Percentiles rank a stretch among this genome's conserved stretches.
Evolutionary conservation across 2,888 invertebrate genomes (phyloP).

Genomic region (Suillia variegata): DNA sequence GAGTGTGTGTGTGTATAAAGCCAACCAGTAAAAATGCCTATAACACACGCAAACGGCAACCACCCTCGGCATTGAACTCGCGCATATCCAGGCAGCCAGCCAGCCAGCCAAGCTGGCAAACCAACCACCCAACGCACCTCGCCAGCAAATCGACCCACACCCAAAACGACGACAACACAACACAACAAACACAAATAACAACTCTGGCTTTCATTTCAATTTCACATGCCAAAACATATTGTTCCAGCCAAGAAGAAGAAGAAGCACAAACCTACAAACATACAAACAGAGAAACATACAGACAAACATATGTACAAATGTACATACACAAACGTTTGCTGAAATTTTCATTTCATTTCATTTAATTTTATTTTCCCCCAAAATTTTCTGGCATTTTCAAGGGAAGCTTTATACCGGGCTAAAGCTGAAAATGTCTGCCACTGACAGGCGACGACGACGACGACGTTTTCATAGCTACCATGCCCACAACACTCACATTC

Average conservation of each 20-base stretch:
- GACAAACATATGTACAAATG: too few relatives aligned
- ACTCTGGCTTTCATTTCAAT: conserved; percentile 5
- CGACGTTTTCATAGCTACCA: too few relatives aligned
- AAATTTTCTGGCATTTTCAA: too few relatives aligned
- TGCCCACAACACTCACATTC: too few relatives aligned
- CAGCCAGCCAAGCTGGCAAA: conserved; percentile 4
- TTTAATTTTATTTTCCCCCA: too few relatives aligned
- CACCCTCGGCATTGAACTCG: conserved; percentile 26
- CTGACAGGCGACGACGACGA: too few relatives aligned
- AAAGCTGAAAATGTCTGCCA: too few relatives aligned
- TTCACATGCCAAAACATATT: conserved; percentile 6
- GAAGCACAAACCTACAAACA: neutral
- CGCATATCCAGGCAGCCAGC: conserved; percentile 28
- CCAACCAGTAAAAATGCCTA: neutral
- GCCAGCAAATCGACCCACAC: conserved; percentile 7
- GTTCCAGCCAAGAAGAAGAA: neutral
- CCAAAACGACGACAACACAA: conserved; percentile 3
- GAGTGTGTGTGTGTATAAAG: too few relatives aligned
- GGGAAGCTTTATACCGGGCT: too few relatives aligned
- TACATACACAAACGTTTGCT: too few relatives aligned
- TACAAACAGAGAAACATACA: too few relatives aligned
- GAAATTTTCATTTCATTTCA: too few relatives aligned
- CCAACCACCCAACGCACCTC: neutral
- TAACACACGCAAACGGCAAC: neutral
- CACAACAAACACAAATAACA: neutral